phyloP scores from a whole-genome alignment of 2,888 invertebrate species.

The Eurois occulta region DNA sequence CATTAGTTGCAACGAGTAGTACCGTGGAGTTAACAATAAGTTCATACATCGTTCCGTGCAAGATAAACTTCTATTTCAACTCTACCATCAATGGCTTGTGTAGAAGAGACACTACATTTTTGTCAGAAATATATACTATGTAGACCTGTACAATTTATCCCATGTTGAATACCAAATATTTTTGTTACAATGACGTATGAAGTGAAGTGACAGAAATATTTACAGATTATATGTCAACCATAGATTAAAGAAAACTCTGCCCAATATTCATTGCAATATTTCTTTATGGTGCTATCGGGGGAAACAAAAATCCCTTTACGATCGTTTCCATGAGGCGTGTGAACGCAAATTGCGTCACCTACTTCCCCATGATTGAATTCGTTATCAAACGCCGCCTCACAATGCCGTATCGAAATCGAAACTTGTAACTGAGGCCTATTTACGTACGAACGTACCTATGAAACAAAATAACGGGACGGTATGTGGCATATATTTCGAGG shows the following conservation, averaged over 20 bases:
- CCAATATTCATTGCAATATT: slow-evolving; percentile 31
- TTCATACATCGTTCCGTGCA: slow-evolving; percentile 58
- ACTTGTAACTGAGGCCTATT: slow-evolving; percentile 77
- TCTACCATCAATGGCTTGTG: neutral
- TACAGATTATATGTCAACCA: slow-evolving; percentile 35
- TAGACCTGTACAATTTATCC: slow-evolving; percentile 19
- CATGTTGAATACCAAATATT: slow-evolving; percentile 11
- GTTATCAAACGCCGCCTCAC: slow-evolving; percentile 77
- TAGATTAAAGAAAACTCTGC: slow-evolving; percentile 39
- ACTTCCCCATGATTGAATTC: slow-evolving; percentile 80
- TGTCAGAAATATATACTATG: neutral
- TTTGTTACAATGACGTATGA: slow-evolving; percentile 21
- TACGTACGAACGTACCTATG: slow-evolving; percentile 74
- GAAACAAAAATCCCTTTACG: slow-evolving; percentile 69
- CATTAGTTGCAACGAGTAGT: slow-evolving; percentile 71
- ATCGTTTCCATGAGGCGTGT: slow-evolving; percentile 57
- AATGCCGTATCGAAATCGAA: slow-evolving; percentile 76
- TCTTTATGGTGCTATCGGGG: slow-evolving; percentile 62
- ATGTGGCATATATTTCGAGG: slow-evolving; percentile 73
- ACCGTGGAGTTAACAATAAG: slow-evolving; percentile 66
- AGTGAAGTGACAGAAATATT: slow-evolving; percentile 35
- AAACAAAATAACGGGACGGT: slow-evolving; percentile 78
- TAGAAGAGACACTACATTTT: neutral
- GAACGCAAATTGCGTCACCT: slow-evolving; percentile 70
- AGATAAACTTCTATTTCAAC: neutral